phyloP scores from a whole-genome alignment of 35 echinoderm and acorn worm genomes.

The Strongylocentrotus purpuratus region DNA sequence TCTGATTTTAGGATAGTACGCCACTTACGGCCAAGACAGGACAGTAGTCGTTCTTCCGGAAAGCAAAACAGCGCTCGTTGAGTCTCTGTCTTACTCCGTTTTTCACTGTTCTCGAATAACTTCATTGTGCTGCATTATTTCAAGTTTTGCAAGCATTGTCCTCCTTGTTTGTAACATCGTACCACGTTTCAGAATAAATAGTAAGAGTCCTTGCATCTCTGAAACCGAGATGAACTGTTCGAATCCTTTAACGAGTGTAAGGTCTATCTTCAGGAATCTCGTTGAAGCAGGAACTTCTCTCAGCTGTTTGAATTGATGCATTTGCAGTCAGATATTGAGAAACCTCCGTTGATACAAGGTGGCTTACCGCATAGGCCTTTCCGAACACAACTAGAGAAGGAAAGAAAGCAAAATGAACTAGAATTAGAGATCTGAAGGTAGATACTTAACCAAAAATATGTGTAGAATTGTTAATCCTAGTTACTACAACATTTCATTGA shows the following conservation, averaged over 20 bases:
- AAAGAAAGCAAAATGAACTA: neutral
- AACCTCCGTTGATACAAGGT: constrained; percentile 66
- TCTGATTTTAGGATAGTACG: neutral
- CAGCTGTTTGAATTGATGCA: constrained; percentile 72
- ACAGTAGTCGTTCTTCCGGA: neutral
- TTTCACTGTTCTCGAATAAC: neutral
- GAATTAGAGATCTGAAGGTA: no score
- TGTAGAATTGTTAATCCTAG: no score
- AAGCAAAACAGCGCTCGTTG: neutral
- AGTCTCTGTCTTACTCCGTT: neutral
- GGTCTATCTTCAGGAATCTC: neutral
- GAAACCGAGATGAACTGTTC: neutral
- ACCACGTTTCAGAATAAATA: neutral
- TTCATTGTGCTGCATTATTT: neutral
- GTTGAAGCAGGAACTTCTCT: neutral
- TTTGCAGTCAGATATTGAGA: constrained; percentile 64
- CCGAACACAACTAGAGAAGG: constrained; percentile 60
- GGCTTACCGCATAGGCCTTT: constrained; percentile 60
- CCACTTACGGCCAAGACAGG: neutral
- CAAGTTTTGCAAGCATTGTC: neutral
- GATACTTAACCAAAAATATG: no score
- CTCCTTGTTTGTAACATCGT: neutral
- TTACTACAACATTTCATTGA: no score
- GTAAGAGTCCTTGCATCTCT: neutral
- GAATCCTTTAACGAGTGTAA: neutral